Evolutionary conservation across 2,113 vertebrate genomes (phyloP).

Genomic region (Trogon melanurus): DNA sequence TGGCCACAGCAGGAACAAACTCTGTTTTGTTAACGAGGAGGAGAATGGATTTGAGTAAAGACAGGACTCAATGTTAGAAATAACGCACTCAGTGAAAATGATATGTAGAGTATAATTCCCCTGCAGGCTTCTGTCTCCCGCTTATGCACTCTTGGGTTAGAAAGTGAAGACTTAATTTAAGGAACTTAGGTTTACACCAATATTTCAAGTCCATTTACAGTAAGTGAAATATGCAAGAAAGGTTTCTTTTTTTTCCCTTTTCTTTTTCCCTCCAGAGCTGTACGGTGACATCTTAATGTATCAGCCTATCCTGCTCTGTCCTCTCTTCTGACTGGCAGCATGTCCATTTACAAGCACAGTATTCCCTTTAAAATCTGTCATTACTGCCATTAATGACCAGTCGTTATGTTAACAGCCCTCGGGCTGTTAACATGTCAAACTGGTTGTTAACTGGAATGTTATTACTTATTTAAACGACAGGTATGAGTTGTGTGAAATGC

Average conservation of each 20-base stretch:
- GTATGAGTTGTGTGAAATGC: constrained; percentile 34
- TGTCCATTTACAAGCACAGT: constrained; percentile 65
- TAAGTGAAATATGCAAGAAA: constrained; percentile 39
- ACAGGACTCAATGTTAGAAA: constrained; percentile 3
- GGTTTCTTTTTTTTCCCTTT: neutral
- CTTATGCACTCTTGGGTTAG: constrained; percentile 51
- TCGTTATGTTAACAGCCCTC: constrained; percentile 73
- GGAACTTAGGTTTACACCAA: constrained; percentile 47
- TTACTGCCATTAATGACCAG: constrained; percentile 74
- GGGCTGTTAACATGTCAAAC: constrained; percentile 72
- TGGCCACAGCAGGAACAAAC: neutral
- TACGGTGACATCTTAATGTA: constrained; percentile 51
- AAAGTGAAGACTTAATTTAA: constrained; percentile 69
- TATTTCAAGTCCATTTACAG: constrained; percentile 59
- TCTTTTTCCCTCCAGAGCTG: neutral
- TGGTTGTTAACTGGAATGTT: constrained; percentile 68
- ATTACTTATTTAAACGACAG: constrained; percentile 68
- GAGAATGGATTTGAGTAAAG: constrained; percentile 22
- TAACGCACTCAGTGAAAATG: constrained; percentile 14
- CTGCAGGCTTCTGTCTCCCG: constrained; percentile 65
- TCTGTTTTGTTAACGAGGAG: neutral
- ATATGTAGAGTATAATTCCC: constrained; percentile 65
- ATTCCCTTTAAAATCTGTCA: constrained; percentile 73
- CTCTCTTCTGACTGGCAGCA: constrained; percentile 41
- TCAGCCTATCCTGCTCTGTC: constrained; percentile 14